A percentile compares a stretch with the other conserved stretches of the same genome.
phyloP scores from a whole-genome alignment of 2,113 vertebrate species.

The Numida meleagris region DNA sequence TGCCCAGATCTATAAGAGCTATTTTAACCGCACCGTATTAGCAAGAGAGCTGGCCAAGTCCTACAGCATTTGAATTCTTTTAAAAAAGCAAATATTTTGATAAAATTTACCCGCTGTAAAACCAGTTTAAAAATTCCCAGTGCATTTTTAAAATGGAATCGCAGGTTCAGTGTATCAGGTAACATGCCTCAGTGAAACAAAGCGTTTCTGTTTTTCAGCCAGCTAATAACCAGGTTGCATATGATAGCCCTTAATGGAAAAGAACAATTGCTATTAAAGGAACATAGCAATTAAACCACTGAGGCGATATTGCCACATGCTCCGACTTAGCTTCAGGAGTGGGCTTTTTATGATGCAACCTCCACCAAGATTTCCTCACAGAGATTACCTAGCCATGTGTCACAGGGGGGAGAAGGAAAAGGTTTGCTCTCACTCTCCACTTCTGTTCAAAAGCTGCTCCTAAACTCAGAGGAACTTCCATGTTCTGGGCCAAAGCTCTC shows the following conservation, averaged over 20 bases:
- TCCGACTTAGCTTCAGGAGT: neutral
- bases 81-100: neutral
- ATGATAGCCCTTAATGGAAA: neutral
- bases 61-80: neutral
- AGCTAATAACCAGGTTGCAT: neutral
- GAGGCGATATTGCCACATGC: neutral
- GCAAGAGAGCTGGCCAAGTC: neutral
- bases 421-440: neutral
- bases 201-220: neutral
- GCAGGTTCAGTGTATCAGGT: neutral
- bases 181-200: neutral
- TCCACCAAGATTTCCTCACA: neutral
- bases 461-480: neutral
- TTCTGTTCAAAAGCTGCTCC: neutral
- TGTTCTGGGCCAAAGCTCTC: neutral
- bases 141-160: neutral
- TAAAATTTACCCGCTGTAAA: neutral
- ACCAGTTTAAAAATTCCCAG: neutral
- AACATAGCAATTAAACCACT: conserved; percentile 17
- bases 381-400: neutral
- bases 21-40: neutral
- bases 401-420: neutral
- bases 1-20: neutral
- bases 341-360: conserved; percentile 9
- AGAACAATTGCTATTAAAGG: neutral